These are phyloP conservation scores for Caenorhabditis angaria DNA, from an alignment of 2,888 invertebrate species.

Conservation along the genomic window DNA sequence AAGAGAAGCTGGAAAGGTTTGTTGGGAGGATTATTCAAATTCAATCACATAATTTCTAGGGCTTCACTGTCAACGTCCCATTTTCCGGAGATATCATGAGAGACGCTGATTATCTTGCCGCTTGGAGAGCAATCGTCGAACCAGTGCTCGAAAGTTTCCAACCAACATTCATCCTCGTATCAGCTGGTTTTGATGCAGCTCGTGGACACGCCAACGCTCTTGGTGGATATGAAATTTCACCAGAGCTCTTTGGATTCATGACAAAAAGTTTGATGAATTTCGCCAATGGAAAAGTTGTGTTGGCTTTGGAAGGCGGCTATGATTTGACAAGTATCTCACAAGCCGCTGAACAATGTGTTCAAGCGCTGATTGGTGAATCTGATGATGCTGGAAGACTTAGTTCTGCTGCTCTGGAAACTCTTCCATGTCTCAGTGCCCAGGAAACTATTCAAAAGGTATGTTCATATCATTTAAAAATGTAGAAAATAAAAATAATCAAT, in stretches of 20 bases:
- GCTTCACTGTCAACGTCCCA: constrained; percentile 94
- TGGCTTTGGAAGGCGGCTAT: constrained; percentile 78
- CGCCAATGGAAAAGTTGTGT: constrained; percentile 76
- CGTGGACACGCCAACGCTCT: constrained; percentile 91
- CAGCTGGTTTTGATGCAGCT: constrained; percentile 97
- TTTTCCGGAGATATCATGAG: constrained; percentile 92
- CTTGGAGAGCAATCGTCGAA: constrained; percentile 87
- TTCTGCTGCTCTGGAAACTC: constrained; percentile 53
- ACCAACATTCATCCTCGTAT: constrained; percentile 81
- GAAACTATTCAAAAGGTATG: constrained; percentile 71
- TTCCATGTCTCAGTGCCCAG: constrained; percentile 55
- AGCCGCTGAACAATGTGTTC: constrained; percentile 93
- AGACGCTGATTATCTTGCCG: constrained; percentile 93
- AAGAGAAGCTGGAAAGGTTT: constrained; percentile 58
- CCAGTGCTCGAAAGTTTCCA: constrained; percentile 83
- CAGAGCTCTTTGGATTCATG: constrained; percentile 86
- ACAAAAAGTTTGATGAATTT: constrained; percentile 89
- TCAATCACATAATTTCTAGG: constrained; percentile 73
- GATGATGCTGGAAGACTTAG: constrained; percentile 57
- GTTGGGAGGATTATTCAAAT: background rate
- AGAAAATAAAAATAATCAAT: background rate
- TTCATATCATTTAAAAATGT: background rate
- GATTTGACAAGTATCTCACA: constrained; percentile 95
- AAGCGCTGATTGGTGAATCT: constrained; percentile 76
- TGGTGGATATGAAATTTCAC: constrained; percentile 90